Evolutionary conservation across 2,888 invertebrate genomes (phyloP).

Genomic region (Calameuta filiformis): DNA sequence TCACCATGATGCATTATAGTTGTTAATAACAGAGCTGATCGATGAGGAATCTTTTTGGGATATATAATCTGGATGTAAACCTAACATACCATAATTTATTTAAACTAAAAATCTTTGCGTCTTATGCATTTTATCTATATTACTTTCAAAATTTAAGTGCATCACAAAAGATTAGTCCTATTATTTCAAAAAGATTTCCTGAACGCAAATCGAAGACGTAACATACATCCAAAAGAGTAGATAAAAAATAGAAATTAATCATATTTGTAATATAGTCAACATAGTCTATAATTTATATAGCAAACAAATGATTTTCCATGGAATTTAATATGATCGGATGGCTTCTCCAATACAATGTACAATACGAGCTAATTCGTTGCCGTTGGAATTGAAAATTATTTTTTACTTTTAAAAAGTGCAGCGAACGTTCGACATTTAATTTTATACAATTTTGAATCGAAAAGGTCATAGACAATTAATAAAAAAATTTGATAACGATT

Average conservation of each 20-base stretch:
- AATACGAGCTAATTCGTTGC: background rate
- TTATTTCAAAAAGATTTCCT: background rate
- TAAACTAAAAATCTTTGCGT: no score
- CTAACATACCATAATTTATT: no score
- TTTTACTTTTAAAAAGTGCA: background rate
- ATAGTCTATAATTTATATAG: background rate
- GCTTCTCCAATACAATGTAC: background rate
- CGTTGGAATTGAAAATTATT: background rate
- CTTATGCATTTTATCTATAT: background rate
- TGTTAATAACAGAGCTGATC: background rate
- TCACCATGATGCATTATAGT: background rate
- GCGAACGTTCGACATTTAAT: background rate
- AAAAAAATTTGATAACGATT: background rate
- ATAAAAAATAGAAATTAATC: background rate
- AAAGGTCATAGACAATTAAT: background rate
- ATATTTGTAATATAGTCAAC: background rate
- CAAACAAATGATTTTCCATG: background rate
- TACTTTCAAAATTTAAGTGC: background rate
- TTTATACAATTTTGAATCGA: background rate
- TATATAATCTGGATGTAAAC: background rate
- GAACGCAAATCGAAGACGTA: background rate
- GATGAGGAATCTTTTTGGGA: background rate
- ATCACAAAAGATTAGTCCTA: background rate
- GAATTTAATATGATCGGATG: background rate
- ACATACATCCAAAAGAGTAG: background rate